Evolutionary conservation across 2,888 invertebrate species (phyloP).

Genomic region (Drosophila monieri): DNA sequence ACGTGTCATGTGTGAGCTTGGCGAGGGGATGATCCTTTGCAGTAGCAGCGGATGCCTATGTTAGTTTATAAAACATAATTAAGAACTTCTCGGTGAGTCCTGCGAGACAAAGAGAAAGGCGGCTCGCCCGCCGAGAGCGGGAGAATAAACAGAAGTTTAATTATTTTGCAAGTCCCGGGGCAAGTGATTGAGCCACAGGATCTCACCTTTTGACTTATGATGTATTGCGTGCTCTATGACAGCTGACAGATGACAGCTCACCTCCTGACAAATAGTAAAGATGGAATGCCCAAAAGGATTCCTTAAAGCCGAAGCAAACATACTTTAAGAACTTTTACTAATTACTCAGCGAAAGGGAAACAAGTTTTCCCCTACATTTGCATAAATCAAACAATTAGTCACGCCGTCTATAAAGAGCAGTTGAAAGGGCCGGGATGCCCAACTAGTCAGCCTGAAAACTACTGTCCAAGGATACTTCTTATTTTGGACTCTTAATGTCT

Average conservation of each 20-base stretch:
- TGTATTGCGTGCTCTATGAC: constrained; percentile 73
- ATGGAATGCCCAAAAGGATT: constrained; percentile 12
- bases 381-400: constrained; percentile 81
- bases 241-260: constrained; percentile 68
- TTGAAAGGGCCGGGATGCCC: constrained; percentile 8
- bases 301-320: constrained; percentile 28
- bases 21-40: constrained; percentile 4
- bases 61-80: constrained; percentile 75
- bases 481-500: constrained; percentile 64
- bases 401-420: constrained; percentile 52
- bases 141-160: constrained; percentile 79
- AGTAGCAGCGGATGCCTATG: constrained; percentile 29
- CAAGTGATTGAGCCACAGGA: constrained; percentile 61
- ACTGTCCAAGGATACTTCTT: constrained; percentile 60
- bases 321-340: constrained; percentile 27
- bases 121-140: too few relatives aligned
- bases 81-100: constrained; percentile 57
- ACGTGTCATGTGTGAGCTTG: constrained; percentile 52
- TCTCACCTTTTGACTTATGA: constrained; percentile 80
- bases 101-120: not conserved
- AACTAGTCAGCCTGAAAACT: constrained; percentile 44
- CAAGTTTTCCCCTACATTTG: constrained; percentile 51
- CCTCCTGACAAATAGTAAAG: constrained; percentile 28
- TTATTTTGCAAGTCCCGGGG: constrained; percentile 64
- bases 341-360: constrained; percentile 29